phyloP scores from a whole-genome alignment of 2,797 vertebrate genomes.

The Ptychadena robeensis region DNA sequence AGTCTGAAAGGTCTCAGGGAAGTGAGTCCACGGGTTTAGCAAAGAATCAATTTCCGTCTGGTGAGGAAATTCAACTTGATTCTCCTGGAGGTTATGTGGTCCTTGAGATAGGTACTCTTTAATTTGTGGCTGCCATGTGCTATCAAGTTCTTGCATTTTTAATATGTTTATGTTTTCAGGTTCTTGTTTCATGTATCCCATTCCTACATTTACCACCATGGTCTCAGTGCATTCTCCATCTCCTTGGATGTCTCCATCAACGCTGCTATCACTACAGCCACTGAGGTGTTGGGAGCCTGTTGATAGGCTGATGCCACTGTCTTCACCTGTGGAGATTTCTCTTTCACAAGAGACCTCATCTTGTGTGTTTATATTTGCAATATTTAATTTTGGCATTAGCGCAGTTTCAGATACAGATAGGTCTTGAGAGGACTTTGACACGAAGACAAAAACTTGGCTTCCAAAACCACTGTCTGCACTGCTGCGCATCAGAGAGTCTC shows the following conservation, averaged over 20 bases:
- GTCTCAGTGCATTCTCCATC: rapidly evolving
- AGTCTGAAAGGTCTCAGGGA: background rate
- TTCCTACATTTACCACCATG: background rate
- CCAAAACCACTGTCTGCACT: background rate
- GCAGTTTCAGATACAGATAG: conserved; percentile 69
- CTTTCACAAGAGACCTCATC: conserved; percentile 41
- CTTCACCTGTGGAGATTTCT: conserved; percentile 58
- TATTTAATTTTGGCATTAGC: conserved; percentile 38
- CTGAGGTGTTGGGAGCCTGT: conserved; percentile 20
- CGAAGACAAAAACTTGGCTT: conserved; percentile 27
- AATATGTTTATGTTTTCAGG: conserved; percentile 66
- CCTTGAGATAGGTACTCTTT: conserved; percentile 42
- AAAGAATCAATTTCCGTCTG: conserved; percentile 7
- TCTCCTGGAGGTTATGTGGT: background rate
- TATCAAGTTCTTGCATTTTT: background rate
- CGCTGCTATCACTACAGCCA: rapidly evolving
- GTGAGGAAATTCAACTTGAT: background rate
- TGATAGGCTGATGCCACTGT: conserved; percentile 66
- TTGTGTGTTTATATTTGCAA: rapidly evolving
- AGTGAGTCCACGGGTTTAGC: background rate
- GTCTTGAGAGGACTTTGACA: conserved; percentile 43
- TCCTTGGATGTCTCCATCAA: background rate
- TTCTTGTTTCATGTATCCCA: conserved; percentile 36
- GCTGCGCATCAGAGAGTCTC: background rate
- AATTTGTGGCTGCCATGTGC: background rate